These are phyloP conservation scores for Rhamnusium bicolor DNA, from an alignment of 2,888 invertebrate species.

Conservation along the genomic window DNA sequence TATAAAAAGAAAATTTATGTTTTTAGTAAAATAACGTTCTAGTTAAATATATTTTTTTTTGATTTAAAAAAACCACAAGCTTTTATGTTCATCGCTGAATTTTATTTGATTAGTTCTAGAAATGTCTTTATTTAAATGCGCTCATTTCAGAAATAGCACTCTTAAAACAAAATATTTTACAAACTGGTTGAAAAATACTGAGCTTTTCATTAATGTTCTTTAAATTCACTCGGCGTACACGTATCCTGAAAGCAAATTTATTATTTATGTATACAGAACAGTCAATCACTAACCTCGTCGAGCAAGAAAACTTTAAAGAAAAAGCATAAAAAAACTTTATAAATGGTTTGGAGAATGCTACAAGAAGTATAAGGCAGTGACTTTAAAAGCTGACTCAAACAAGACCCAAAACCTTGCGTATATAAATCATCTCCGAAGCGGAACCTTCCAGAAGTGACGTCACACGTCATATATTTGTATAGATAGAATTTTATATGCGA, in stretches of 20 bases:
- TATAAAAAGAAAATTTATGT: no score
- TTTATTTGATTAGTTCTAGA: no score
- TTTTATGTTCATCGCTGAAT: no score
- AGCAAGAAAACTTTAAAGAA: conserved; percentile 27
- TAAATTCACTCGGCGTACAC: conserved; percentile 2
- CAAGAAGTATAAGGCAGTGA: conserved; percentile 42
- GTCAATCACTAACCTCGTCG: conserved; percentile 39
- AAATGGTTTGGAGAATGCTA: conserved; percentile 41
- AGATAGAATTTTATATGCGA: conserved; percentile 43
- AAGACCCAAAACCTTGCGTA: conserved; percentile 33
- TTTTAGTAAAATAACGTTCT: no score
- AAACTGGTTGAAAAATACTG: neutral
- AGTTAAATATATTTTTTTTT: no score
- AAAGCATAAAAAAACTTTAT: conserved; percentile 43
- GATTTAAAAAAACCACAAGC: no score
- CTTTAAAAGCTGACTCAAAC: conserved; percentile 41
- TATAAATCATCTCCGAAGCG: conserved; percentile 44
- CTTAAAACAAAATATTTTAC: neutral
- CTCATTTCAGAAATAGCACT: no score
- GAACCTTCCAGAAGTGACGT: conserved; percentile 39
- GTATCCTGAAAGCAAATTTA: conserved; percentile 11
- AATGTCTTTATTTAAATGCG: no score
- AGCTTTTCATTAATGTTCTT: conserved; percentile 19
- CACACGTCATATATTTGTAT: conserved; percentile 35
- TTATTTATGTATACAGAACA: conserved; percentile 40